These are phyloP conservation scores for Sparidentex hasta DNA, from an alignment of 2,797 vertebrate species.

Conservation along the genomic window DNA sequence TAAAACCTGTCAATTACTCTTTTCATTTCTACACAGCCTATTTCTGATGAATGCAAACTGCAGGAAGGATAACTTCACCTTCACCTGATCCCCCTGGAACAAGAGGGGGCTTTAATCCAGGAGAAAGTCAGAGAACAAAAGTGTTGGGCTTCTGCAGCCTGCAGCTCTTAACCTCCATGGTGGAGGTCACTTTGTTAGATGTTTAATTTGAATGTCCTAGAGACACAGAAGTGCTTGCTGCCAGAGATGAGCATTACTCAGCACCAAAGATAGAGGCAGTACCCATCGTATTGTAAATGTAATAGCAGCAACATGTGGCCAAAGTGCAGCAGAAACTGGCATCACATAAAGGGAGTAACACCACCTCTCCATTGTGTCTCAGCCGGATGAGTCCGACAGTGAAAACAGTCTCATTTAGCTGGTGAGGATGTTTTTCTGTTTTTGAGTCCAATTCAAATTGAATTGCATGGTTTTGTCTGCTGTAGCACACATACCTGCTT, in stretches of 20 bases:
- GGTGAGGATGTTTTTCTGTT: conserved; percentile 4
- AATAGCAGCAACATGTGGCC: conserved; percentile 12
- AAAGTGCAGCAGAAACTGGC: conserved; percentile 1
- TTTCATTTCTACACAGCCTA: conserved; percentile 39
- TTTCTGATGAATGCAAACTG: conserved; percentile 46
- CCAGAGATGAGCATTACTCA: conserved; percentile 13
- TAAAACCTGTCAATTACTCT: conserved; percentile 40
- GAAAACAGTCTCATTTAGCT: not conserved
- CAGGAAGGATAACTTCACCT: conserved; percentile 58
- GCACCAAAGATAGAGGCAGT: conserved; percentile 9
- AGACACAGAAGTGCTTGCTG: conserved; percentile 21
- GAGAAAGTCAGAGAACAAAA: conserved; percentile 23
- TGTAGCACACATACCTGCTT: not conserved
- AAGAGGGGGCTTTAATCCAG: conserved; percentile 22
- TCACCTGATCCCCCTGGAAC: conserved; percentile 36
- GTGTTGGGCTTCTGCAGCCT: conserved; percentile 21
- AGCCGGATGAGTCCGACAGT: not conserved
- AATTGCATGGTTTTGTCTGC: not conserved
- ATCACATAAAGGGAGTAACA: conserved; percentile 10
- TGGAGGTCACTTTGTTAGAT: conserved; percentile 37
- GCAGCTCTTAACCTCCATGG: conserved; percentile 13
- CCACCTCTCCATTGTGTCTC: not conserved
- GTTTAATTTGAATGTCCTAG: conserved; percentile 26
- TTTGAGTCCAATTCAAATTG: not conserved
- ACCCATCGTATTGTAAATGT: conserved; percentile 25